Evolutionary conservation across 2,113 vertebrate species (phyloP), one percentile per base, ranked within the genome.

Genomic region (Gasterosteus nipponicus): DNA sequence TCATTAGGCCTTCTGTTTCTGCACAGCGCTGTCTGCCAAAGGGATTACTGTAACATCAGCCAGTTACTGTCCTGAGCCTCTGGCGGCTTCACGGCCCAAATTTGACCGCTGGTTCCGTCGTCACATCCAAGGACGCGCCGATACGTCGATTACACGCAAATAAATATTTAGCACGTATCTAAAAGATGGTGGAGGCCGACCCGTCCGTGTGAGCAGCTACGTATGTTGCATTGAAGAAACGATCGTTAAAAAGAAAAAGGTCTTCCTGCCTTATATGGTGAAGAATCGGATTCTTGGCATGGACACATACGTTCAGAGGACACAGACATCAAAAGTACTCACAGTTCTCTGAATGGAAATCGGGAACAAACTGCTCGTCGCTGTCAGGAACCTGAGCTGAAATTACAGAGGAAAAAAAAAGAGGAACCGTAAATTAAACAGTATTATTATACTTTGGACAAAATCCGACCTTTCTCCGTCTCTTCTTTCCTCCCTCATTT

Each of bases 311-410:
- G 1, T 22, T 10, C 12, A 57, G 4, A 73, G 33, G 44, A 64
- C 14, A 62, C 3, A 60, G 11, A 77, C 80, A 73, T 2, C 7
- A 6, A 81, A 69, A 51, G 44, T 94, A 98, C 98, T 99, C 91
- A 99, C 98, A 90, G 93, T 97, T 99, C 88, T 99, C 98, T 67
- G 97, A 96, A 78, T 98, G 97, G 90, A 98, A 97, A 93, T 99
- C 98, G 78, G 97, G 98, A 92, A 99, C 96, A 89, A 97, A 99
- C 85, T 98, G 98, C 87, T 99, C 98, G 77, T 99, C 98, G 0
- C 95, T 96, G 94, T 99, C 98, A 72, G 98, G 98, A 92, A 99
- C 98, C 92, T 99, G 97, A 95, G 98, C 98, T 99, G 96, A 71
- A 93, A 84, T 58, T 12, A 26, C 14, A 79, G 60, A 80, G 84